Evolutionary conservation across 1,140 invertebrate genomes (phyloP), one percentile per base, ranked within the genome.

Genomic region (Habropoda laboriosa): DNA sequence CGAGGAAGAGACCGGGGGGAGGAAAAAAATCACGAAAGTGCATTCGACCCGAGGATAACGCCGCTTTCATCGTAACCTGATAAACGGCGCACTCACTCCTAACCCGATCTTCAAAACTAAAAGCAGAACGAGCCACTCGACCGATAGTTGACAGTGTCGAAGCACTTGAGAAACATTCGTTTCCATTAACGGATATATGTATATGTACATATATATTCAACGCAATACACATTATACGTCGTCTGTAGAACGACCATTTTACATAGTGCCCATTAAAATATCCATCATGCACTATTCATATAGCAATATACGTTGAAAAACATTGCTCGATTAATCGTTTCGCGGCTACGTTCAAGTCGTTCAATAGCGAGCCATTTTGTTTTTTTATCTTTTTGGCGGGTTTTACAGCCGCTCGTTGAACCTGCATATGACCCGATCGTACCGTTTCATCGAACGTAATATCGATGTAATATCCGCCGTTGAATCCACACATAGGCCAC

Each of bases 21-120:
- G n/a, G n/a, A n/a, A 60, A 78, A 78, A 78, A 78, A 78, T 70
- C 53, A 27, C 66, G 53, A 60, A 71, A 78, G 74, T 77, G 75
- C 75, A 71, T 57, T 45, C 32, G 12, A 12, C 38, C 4, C 49
- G 49, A 76, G 57, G 66, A 78, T 78, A 78, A 71, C 53, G 67
- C 55, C 55, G 75, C 75, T 78, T 78, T 78, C 66, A 78, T 78
- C 53, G 75, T 78, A 78, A 78, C 75, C 42, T 78, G 75, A 78
- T 78, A 71, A 78, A 78, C 75, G 75, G 27, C 73, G 38, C 75
- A 71, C 75, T 70, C 75, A 13, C 55, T 58, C 12, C 75, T 49
- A 71, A 78, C 42, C 42, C 42, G 53, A 71, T 78, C 75, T 71
- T 78, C 66, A 49, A 78, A 78, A 70, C 64, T 78, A 78, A 78